Percentiles rank a stretch among this genome's conserved stretches.
phyloP scores from a whole-genome alignment of 2,888 invertebrate species.

The Panzeria rudis region DNA sequence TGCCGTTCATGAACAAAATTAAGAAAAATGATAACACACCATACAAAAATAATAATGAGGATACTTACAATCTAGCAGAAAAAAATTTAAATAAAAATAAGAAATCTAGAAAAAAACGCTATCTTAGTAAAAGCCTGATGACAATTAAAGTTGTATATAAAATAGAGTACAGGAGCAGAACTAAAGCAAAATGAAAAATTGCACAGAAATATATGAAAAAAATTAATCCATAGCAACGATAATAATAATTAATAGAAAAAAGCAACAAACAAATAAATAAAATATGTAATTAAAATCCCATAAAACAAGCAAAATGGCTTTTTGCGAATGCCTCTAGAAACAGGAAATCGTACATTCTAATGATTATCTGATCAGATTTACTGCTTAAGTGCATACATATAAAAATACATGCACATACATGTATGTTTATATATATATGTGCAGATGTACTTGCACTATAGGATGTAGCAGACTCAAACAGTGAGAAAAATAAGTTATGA shows the following conservation, averaged over 20 bases:
- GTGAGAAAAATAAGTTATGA: neutral
- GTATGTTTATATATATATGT: neutral
- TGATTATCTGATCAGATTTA: conserved; percentile 36
- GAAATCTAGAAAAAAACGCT: conserved; percentile 40
- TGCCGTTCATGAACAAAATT: conserved; percentile 72
- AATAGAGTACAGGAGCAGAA: conserved; percentile 13
- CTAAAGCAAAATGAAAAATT: conserved; percentile 46
- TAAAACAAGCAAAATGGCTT: conserved; percentile 16
- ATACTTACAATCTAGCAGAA: conserved; percentile 17
- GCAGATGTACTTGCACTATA: neutral
- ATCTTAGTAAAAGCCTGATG: conserved; percentile 8
- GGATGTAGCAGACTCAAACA: neutral
- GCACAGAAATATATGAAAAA: conserved; percentile 26
- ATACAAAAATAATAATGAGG: conserved; percentile 48
- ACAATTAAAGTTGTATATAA: conserved; percentile 19
- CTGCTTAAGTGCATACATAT: neutral
- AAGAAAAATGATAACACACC: conserved; percentile 40
- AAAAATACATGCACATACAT: neutral
- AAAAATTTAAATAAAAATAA: conserved; percentile 19
- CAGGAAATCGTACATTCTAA: neutral
- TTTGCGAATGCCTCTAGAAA: neutral
- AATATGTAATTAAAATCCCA: conserved; percentile 6
- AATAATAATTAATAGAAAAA: conserved; percentile 21
- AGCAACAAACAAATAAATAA: neutral
- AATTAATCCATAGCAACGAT: conserved; percentile 42